A percentile compares a stretch with the other conserved stretches of the same genome.
Evolutionary conservation across 2,888 invertebrate species (phyloP).

Genomic region (Lumbricus terrestris): DNA sequence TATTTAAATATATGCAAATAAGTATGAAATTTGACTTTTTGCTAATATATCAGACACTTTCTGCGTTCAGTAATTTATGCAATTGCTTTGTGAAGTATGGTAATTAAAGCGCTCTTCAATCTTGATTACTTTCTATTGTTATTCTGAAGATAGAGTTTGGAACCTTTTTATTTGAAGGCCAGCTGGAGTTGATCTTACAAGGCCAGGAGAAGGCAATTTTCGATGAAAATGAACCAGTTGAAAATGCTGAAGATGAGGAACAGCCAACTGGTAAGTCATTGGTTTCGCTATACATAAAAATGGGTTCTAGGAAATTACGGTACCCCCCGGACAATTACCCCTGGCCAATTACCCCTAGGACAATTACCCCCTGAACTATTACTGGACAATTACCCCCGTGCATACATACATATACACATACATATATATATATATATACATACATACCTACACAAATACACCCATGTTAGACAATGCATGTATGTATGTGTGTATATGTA

Average conservation of each 20-base stretch:
- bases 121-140: neutral
- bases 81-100: neutral
- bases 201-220: slow-evolving; percentile 47
- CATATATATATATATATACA: too few species aligned
- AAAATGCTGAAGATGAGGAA: slow-evolving; percentile 43
- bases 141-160: neutral
- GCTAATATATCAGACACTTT: neutral
- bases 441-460: too few species aligned
- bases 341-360: too few species aligned
- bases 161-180: slow-evolving; percentile 44
- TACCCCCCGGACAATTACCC: too few species aligned
- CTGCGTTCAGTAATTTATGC: neutral
- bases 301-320: too few species aligned
- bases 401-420: too few species aligned
- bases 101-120: neutral
- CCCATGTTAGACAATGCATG: too few species aligned
- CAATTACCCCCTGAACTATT: too few species aligned
- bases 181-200: slow-evolving; percentile 57
- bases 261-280: neutral
- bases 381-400: too few species aligned
- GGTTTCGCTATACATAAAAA: neutral
- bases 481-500: too few species aligned
- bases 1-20: too few species aligned
- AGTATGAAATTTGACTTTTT: neutral
- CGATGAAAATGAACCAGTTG: slow-evolving; percentile 55